Conservation (phyloP, 1,140 invertebrate genomes). For the Euglossa dilemma region DNA sequence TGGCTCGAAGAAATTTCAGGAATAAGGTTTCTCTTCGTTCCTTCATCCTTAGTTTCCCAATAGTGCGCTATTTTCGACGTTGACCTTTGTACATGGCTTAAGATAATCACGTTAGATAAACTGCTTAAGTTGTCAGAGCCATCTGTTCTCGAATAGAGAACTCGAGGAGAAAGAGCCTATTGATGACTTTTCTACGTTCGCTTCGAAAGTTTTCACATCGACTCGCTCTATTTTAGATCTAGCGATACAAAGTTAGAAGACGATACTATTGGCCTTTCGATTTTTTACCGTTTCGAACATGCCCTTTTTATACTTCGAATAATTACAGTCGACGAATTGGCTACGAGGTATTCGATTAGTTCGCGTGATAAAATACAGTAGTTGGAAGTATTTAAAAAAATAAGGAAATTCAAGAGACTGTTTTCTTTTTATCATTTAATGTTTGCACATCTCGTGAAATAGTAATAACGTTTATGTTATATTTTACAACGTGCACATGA, state of each 20-base stretch:
- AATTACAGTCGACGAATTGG: too few species aligned
- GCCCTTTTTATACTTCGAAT: not conserved
- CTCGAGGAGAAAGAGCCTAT: not conserved
- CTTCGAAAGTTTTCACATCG: not conserved
- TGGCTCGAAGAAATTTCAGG: too few species aligned
- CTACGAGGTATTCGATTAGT: too few species aligned
- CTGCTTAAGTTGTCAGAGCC: not conserved
- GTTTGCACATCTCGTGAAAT: too few species aligned
- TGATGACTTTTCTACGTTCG: not conserved
- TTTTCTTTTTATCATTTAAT: too few species aligned
- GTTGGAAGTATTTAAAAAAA: too few species aligned
- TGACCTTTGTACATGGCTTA: not conserved
- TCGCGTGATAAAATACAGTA: too few species aligned
- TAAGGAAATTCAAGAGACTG: too few species aligned
- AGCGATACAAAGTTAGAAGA: not conserved
- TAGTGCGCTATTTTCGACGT: not conserved
- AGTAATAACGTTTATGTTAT: too few species aligned
- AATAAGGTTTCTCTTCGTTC: not conserved
- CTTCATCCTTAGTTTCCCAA: not conserved
- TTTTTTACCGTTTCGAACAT: not conserved
- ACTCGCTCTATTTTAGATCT: not conserved
- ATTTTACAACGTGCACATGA: too few species aligned
- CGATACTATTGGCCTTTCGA: not conserved
- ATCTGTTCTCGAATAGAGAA: not conserved
- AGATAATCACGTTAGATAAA: not conserved